Base-by-base conservation (phyloP, 2,888 invertebrate genomes). In the Brenthis hecate region DNA sequence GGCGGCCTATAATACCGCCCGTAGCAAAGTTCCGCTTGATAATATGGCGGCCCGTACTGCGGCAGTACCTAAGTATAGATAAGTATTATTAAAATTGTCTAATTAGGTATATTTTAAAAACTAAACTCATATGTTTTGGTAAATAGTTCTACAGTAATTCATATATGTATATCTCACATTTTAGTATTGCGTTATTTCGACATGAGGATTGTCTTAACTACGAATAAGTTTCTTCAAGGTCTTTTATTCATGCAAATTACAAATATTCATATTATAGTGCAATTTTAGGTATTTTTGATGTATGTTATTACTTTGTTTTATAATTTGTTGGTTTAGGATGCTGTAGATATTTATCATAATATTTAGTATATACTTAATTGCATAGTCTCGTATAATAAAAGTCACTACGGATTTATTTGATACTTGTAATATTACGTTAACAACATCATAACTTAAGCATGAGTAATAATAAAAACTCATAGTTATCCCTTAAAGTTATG, bases 1-100 rank as follows among this genome's bases (percentile, higher is more conserved):
- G 94, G 89, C 73, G 90, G 88, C 79, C 90, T 87, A 79, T 92
- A 91, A 78, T 92, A 91, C 65, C 91, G 83, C 50, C 88, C 87
- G 79, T 92, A 93, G 78, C 92, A 92, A 51, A 91, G 85, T 48
- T 92, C 92, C 66, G 85, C 74, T 32, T 91, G 89, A 79, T 92
- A 91, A 75, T 92, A 92, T 8, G 89, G 84, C 11, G 89, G 85
- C 1, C 91, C 91, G 83, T 92, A 92, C 76, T 91, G 92, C 72
- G 88, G 93, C 66, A 93, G 75, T 76, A 93, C 89, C 93, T 93
- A 43, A 56, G 56, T 32, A 19, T 51, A 4, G 54, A 43, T 48
- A 23, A 28, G 11, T 3, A 14, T 13, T 50, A 36, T 56, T 13
- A 32, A 36, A 14, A n/a, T 19, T 19, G 19, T 1, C 19, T 19